Conservation (phyloP, 2,113 vertebrate species). For the Muscicapa adusta region DNA sequence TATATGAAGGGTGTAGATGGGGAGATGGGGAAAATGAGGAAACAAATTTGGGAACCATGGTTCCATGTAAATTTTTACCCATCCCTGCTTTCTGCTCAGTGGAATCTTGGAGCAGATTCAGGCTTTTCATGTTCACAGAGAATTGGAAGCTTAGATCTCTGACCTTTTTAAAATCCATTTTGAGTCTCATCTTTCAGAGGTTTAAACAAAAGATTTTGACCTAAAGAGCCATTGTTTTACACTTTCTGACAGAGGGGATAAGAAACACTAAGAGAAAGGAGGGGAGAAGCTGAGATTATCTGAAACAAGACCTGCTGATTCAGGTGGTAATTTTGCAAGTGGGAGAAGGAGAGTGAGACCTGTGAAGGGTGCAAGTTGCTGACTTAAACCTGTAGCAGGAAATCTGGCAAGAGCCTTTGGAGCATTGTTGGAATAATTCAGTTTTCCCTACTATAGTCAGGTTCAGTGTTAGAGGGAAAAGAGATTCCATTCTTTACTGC, state of each 20-base stretch:
- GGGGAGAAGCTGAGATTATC: slow-evolving; percentile 31
- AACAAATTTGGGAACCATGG: not conserved
- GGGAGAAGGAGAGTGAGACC: not conserved
- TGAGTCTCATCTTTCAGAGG: slow-evolving; percentile 65
- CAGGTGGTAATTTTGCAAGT: slow-evolving; percentile 16
- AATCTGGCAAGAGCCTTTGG: not conserved
- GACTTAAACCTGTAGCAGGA: not conserved
- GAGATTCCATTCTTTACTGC: not conserved
- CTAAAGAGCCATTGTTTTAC: slow-evolving; percentile 67
- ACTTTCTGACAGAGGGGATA: slow-evolving; percentile 37
- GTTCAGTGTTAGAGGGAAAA: not conserved
- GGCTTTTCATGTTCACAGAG: slow-evolving; percentile 27
- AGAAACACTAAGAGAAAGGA: slow-evolving; percentile 28
- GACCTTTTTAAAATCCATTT: slow-evolving; percentile 73
- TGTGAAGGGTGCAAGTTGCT: not conserved
- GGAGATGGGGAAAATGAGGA: not conserved
- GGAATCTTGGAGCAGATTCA: not conserved
- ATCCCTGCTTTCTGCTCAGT: not conserved
- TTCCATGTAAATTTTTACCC: slow-evolving; percentile 16
- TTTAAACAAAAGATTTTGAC: slow-evolving; percentile 68
- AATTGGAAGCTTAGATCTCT: slow-evolving; percentile 51
- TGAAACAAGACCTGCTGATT: slow-evolving; percentile 46
- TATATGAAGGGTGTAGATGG: not conserved
- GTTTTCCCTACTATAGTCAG: not conserved
- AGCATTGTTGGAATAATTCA: not conserved